Conservation (phyloP, 2,797 vertebrate species). For the Pelochelys cantorii region DNA sequence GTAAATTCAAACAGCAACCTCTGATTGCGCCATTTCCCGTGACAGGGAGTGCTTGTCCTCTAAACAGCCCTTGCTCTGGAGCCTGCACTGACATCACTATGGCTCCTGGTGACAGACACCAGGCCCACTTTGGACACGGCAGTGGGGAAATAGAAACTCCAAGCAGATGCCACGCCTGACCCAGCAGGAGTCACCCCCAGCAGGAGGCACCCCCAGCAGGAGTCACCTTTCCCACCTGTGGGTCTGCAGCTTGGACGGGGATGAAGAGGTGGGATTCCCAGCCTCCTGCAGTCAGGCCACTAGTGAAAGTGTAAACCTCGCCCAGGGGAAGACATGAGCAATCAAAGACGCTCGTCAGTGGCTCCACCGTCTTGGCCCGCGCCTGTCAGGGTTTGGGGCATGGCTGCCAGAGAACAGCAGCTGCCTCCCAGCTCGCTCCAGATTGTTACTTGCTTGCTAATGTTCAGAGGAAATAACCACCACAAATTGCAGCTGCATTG, state of each 20-base stretch:
- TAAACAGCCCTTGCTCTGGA: neutral
- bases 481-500: too few species aligned
- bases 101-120: constrained; percentile 59
- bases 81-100: constrained; percentile 58
- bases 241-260: too few species aligned
- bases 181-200: neutral
- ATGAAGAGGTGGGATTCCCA: neutral
- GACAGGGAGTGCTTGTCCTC: neutral
- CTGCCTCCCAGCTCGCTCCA: too few species aligned
- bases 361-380: constrained; percentile 31
- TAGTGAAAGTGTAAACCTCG: neutral
- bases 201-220: neutral
- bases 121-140: constrained; percentile 26
- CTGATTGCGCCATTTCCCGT: neutral
- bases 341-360: constrained; percentile 33
- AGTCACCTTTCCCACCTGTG: too few species aligned
- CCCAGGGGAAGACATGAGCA: neutral
- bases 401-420: constrained; percentile 35
- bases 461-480: too few species aligned
- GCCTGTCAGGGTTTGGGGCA: constrained; percentile 56
- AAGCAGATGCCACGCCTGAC: neutral
- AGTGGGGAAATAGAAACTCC: neutral
- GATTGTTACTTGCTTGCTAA: too few species aligned
- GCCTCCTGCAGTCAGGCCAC: neutral
- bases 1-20: neutral